Base-by-base conservation (phyloP, 2,797 vertebrate genomes). In the Sebastes reedi region DNA sequence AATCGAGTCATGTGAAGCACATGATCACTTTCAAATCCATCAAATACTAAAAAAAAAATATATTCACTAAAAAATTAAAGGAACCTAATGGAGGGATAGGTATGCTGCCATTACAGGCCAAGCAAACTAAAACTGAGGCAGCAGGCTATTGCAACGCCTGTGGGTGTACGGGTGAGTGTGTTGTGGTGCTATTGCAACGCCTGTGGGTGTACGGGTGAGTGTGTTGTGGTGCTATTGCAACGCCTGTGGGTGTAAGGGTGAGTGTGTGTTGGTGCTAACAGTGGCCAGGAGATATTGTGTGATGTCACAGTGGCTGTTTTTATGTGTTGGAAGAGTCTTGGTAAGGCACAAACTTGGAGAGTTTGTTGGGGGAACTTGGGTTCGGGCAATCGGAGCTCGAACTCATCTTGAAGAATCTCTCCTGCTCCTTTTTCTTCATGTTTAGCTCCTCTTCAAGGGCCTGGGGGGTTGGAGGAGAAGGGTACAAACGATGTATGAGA, bases 281-380 rank as follows among this genome's bases (percentile, higher is more conserved):
- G 65, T 75, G 50, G 67, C 50, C 32, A 29, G 25, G 52, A 36
- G 30, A 58, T 8, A 3, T 10, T 46, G 46, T 72, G 72, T 25
- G 54, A 8, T 1, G 1, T 74, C 69, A 69, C 50, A 46, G 78
- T 39, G 6, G 54, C 42, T 68, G 39, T 8, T 71, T 59, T 89
- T 89, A 95, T 69, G 94, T 95, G 85, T 46, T 92, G 1, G 95
- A 97, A 18, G 95, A 92, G 13, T 98, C 97, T 1, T 94, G 73
- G 29, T 97, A 98, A 1, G 97, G 97, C 76, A 98, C 93, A n/a
- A 99, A 98, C 88, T 95, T 99, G 86, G 97, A 94, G 14, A 97
- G 92, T 89, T 95, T 98, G 87, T 82, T 94, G 0, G 96, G 95
- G 1, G 98, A 97, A 80, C 92, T 92, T 27, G 96, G 96, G n/a